phyloP scores from a whole-genome alignment of 2,797 vertebrate genomes.

The Eremophila alpestris region DNA sequence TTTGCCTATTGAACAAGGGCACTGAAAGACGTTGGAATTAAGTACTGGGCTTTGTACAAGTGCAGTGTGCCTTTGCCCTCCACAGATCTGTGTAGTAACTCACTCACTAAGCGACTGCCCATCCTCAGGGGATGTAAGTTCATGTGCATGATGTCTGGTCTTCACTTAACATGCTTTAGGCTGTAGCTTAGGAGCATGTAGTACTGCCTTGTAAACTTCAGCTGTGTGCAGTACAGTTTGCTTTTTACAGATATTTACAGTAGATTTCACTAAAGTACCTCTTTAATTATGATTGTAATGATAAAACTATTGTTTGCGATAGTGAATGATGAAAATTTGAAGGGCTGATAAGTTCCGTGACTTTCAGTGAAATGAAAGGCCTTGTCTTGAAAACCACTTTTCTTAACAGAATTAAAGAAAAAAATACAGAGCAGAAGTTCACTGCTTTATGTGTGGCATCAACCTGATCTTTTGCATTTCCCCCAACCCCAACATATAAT shows the following conservation, averaged over 20 bases:
- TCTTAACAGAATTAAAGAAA: neutral
- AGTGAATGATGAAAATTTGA: neutral
- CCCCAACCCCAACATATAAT: fast-evolving
- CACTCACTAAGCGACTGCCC: fast-evolving
- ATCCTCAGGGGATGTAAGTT: neutral
- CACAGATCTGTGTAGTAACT: neutral
- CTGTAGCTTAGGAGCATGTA: neutral
- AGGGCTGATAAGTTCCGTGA: neutral
- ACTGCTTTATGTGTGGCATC: neutral
- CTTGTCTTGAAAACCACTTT: neutral
- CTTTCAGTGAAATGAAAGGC: neutral
- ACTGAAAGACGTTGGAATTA: neutral
- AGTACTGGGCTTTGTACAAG: neutral
- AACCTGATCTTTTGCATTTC: neutral
- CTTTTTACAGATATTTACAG: neutral
- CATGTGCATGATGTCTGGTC: neutral
- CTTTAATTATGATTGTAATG: neutral
- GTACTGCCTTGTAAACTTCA: neutral
- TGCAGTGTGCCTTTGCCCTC: neutral
- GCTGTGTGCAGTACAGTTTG: neutral
- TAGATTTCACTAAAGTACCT: neutral
- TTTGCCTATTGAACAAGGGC: neutral
- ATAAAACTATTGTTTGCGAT: neutral
- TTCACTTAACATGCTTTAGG: neutral
- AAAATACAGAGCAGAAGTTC: neutral